phyloP scores from a whole-genome alignment of 1,140 invertebrate species.

The Atta cephalotes region DNA sequence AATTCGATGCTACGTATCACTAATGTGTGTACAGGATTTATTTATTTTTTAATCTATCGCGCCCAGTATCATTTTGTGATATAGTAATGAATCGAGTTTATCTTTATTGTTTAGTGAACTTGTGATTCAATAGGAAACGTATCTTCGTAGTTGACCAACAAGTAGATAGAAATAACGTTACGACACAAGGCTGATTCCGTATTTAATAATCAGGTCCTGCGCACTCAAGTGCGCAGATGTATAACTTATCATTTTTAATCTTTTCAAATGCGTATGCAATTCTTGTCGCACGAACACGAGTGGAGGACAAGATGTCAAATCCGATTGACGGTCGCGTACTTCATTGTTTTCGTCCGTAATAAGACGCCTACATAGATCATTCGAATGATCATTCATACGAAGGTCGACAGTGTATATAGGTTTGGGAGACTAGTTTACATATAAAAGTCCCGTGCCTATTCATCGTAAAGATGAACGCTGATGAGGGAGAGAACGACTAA shows the following conservation, averaged over 20 bases:
- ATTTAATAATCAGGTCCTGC: constrained; percentile 76
- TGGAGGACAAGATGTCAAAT: constrained; percentile 53
- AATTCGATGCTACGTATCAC: constrained; percentile 85
- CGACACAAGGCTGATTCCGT: constrained; percentile 84
- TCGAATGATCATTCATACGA: constrained; percentile 56
- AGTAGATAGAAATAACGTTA: constrained; percentile 73
- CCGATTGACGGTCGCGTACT: constrained; percentile 53
- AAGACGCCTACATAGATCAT: constrained; percentile 60
- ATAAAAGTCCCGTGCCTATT: constrained; percentile 80
- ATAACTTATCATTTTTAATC: constrained; percentile 60
- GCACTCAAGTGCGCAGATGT: constrained; percentile 5
- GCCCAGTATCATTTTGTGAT: constrained; percentile 82
- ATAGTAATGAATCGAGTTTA: constrained; percentile 65
- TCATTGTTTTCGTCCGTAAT: constrained; percentile 61
- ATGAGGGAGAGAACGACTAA: constrained; percentile 69
- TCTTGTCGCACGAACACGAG: constrained; percentile 49
- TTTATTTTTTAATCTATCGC: constrained; percentile 77
- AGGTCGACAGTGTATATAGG: constrained; percentile 65
- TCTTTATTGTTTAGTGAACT: constrained; percentile 77
- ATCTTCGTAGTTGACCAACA: constrained; percentile 75
- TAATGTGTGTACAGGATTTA: constrained; percentile 78
- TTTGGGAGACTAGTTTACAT: constrained; percentile 72
- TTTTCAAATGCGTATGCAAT: constrained; percentile 55
- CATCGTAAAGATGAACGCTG: constrained; percentile 72
- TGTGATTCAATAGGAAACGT: constrained; percentile 83